Evolutionary conservation across 2,113 vertebrate species (phyloP).

Genomic region (Atractosteus spatula): DNA sequence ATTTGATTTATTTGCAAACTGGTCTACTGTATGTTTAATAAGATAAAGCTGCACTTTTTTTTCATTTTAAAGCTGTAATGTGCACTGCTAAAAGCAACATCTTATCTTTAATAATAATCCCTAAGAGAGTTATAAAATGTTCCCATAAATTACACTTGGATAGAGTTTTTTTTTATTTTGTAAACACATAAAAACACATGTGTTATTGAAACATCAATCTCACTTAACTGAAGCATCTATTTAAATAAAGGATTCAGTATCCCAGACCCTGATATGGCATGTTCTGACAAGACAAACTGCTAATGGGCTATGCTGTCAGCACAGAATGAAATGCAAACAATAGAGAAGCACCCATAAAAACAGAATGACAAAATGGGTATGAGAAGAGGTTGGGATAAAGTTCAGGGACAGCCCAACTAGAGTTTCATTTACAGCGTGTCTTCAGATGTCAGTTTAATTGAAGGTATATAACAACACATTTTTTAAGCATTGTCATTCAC

Average conservation of each 20-base stretch:
- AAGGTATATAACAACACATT: constrained; percentile 1
- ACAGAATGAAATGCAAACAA: constrained; percentile 28
- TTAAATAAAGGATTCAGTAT: constrained; percentile 18
- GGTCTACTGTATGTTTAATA: neutral
- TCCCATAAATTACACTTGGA: neutral
- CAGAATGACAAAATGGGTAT: constrained; percentile 8
- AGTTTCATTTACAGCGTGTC: constrained; percentile 19
- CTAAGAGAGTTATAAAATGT: neutral
- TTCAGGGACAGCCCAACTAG: constrained; percentile 23
- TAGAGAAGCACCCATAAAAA: constrained; percentile 18
- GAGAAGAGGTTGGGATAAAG: constrained; percentile 1
- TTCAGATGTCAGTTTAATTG: constrained; percentile 1
- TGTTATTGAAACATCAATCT: neutral
- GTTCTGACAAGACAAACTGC: constrained; percentile 25
- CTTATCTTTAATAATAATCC: neutral
- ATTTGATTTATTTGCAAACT: constrained; percentile 15
- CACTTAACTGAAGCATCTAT: neutral
- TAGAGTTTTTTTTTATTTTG: neutral
- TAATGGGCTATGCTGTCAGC: constrained; percentile 20
- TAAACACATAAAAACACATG: neutral
- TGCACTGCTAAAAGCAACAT: neutral
- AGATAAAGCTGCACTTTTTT: constrained; percentile 3
- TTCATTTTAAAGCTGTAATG: neutral
- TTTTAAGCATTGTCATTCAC: neutral
- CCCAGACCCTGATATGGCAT: constrained; percentile 13